Conservation (phyloP, 2,888 invertebrate species). For the Biston betularia region DNA sequence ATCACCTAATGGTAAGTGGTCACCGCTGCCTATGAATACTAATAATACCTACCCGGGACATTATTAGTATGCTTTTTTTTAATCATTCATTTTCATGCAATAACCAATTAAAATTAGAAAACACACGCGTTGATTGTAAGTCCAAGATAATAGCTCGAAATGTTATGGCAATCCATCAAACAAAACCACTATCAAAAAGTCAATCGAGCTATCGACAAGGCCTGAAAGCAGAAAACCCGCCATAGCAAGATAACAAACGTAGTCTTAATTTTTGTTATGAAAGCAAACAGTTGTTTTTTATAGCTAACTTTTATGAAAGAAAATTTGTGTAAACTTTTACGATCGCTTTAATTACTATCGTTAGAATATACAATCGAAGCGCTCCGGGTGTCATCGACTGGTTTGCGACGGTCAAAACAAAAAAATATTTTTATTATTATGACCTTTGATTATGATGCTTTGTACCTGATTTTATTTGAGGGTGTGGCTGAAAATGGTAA, state of each 20-base stretch:
- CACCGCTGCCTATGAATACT: no score
- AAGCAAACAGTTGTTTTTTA: slow-evolving; percentile 26
- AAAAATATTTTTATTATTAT: no score
- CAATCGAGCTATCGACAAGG: slow-evolving; percentile 13
- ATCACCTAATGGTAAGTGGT: no score
- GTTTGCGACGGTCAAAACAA: no score
- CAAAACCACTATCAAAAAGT: slow-evolving; percentile 11
- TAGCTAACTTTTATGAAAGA: slow-evolving; percentile 17
- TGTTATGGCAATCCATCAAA: slow-evolving; percentile 32
- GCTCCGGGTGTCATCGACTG: no score
- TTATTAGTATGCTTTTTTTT: no score
- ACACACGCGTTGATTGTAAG: not conserved
- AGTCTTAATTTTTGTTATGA: slow-evolving; percentile 16
- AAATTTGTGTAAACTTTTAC: slow-evolving; percentile 8
- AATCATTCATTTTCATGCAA: not conserved
- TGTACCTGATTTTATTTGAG: no score
- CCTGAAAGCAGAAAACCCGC: slow-evolving; percentile 18
- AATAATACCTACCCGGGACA: no score
- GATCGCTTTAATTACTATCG: slow-evolving; percentile 19
- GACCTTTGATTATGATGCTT: no score
- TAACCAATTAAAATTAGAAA: not conserved
- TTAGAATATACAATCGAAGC: slow-evolving; percentile 1
- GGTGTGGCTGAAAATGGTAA: no score
- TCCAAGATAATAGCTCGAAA: slow-evolving; percentile 7
- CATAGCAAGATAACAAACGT: slow-evolving; percentile 19